Evolutionary conservation across 2,888 invertebrate genomes (phyloP).

Genomic region (Pseudococcus jackbeardsleyi): DNA sequence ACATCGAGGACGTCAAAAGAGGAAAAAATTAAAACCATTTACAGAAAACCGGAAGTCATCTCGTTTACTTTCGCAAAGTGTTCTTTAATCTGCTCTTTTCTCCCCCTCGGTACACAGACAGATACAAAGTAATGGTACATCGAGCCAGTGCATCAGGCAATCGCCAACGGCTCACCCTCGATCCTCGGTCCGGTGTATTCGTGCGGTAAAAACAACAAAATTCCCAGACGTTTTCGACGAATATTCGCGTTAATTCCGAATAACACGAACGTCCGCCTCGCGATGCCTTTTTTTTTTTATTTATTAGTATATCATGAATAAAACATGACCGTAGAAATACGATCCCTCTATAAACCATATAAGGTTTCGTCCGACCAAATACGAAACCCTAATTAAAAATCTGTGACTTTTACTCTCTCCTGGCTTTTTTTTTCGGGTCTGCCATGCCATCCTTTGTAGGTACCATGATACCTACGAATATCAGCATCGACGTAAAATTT

Average conservation of each 20-base stretch:
- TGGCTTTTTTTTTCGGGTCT: not conserved
- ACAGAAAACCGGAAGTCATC: conserved; percentile 44
- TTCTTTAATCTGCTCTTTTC: not conserved
- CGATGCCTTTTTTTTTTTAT: conserved; percentile 30
- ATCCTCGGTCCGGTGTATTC: not conserved
- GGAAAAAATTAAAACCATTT: conserved; percentile 49
- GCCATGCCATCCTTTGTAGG: not conserved
- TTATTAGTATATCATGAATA: conserved; percentile 49
- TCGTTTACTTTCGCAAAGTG: conserved; percentile 48
- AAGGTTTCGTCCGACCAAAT: conserved; percentile 32
- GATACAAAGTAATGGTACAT: too few species aligned
- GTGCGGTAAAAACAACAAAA: conserved; percentile 1
- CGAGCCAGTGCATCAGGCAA: not conserved
- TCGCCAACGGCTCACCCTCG: not conserved
- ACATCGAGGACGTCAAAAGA: not conserved
- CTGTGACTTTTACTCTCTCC: conserved; percentile 30
- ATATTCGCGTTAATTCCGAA: conserved; percentile 32
- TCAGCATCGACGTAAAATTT: not conserved
- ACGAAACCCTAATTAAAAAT: conserved; percentile 50
- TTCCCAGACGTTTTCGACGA: conserved; percentile 35
- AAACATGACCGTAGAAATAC: conserved; percentile 44
- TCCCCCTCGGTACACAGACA: not conserved
- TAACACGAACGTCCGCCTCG: conserved; percentile 43
- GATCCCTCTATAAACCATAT: conserved; percentile 5
- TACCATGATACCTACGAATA: not conserved